Conservation (phyloP, 2,797 vertebrate species). For the Rhinophrynus dorsalis region DNA sequence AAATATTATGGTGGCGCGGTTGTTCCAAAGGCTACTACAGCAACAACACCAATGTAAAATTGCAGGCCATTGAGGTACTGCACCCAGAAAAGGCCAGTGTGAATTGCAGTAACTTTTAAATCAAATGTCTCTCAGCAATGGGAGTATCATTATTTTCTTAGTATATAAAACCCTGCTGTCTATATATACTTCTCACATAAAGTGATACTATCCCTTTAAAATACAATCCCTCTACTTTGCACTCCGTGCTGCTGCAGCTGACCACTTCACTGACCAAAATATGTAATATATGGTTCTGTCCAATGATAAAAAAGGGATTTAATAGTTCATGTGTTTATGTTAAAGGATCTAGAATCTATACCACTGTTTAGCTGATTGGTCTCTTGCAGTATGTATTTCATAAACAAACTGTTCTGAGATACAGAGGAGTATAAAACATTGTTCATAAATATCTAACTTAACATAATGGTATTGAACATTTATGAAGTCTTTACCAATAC, state of each 20-base stretch:
- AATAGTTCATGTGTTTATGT: no score
- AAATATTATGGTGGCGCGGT: no score
- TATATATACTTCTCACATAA: no score
- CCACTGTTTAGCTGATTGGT: background rate
- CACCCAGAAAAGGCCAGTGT: no score
- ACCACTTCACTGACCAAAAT: background rate
- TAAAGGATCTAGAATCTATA: background rate
- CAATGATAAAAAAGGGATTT: background rate
- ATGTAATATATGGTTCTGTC: constrained; percentile 3
- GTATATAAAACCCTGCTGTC: no score
- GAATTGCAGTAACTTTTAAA: no score
- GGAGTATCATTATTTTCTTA: no score
- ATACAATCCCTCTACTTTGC: background rate
- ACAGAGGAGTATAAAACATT: constrained; percentile 3
- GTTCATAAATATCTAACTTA: background rate
- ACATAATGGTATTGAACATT: background rate
- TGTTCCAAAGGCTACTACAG: no score
- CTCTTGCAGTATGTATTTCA: background rate
- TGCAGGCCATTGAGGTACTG: no score
- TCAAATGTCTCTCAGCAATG: no score
- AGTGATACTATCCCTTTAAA: no score
- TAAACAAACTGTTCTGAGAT: constrained; percentile 9
- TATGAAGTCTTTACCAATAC: constrained; percentile 28
- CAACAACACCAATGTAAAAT: no score
- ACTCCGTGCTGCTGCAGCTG: background rate